Conservation (phyloP, 2,113 vertebrate genomes). For the Rhinopomastus cyanomelas region DNA sequence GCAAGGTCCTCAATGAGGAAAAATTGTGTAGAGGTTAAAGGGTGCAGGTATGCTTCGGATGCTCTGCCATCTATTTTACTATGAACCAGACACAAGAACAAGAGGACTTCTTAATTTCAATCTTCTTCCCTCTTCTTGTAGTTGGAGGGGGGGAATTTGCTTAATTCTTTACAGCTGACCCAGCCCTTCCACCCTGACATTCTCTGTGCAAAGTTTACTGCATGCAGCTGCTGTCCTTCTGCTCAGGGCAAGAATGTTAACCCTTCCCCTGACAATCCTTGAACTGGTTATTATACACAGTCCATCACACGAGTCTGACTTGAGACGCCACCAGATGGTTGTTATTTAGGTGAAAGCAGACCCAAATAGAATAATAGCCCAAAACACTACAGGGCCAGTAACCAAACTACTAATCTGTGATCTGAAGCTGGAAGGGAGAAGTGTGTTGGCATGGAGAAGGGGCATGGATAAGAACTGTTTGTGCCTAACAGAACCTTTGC, state of each 20-base stretch:
- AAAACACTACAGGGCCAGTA: conserved; percentile 22
- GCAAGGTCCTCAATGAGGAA: not conserved
- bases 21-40: not conserved
- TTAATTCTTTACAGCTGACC: conserved; percentile 68
- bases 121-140: conserved; percentile 45
- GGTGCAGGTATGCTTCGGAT: not conserved
- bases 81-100: not conserved
- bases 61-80: conserved; percentile 46
- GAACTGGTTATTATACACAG: conserved; percentile 47
- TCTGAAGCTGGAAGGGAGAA: conserved; percentile 35
- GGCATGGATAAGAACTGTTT: conserved; percentile 3
- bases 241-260: conserved; percentile 61
- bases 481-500: not conserved
- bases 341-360: conserved; percentile 52
- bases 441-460: conserved; percentile 24
- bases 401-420: conserved; percentile 45
- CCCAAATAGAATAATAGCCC: conserved; percentile 14
- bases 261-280: conserved; percentile 60
- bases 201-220: conserved; percentile 37
- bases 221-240: conserved; percentile 46
- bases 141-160: conserved; percentile 49
- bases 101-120: conserved; percentile 31
- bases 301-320: conserved; percentile 20
- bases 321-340: conserved; percentile 55
- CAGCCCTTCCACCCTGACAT: conserved; percentile 48